Evolutionary conservation across 1,140 invertebrate genomes (phyloP).

Genomic region (Zaprionus tsacasi): DNA sequence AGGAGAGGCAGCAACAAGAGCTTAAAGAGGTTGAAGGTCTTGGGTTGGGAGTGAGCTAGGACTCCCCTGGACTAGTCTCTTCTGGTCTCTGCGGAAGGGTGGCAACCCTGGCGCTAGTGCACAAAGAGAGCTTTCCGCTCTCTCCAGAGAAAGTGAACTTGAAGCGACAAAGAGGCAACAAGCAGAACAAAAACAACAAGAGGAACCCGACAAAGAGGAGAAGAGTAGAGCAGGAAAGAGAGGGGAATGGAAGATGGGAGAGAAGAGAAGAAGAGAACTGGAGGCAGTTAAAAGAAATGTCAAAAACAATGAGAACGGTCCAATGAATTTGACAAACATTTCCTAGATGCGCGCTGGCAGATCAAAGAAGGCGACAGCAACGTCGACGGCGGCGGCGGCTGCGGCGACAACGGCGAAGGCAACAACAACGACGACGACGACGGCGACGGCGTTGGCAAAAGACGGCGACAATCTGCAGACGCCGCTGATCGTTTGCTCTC

Average conservation of each 20-base stretch:
- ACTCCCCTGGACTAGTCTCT: too few species aligned
- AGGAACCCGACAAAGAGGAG: background rate
- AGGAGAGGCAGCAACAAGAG: background rate
- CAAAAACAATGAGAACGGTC: conserved; percentile 83
- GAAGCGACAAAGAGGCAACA: conserved; percentile 4
- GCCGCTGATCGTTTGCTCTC: conserved; percentile 31
- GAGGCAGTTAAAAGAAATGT: conserved; percentile 74
- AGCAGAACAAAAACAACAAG: conserved; percentile 8
- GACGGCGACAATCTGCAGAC: conserved; percentile 30
- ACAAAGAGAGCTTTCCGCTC: background rate
- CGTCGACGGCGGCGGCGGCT: conserved; percentile 51
- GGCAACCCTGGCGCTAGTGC: background rate
- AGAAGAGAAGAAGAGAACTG: conserved; percentile 1
- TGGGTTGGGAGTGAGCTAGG: background rate
- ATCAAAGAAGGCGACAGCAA: conserved; percentile 71
- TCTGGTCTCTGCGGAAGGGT: background rate
- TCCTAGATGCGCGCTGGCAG: conserved; percentile 83
- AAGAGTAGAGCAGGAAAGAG: background rate
- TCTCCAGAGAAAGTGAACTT: conserved; percentile 31
- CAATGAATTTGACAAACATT: conserved; percentile 83
- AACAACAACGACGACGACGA: conserved; percentile 11
- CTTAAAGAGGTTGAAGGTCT: background rate
- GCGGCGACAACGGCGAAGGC: conserved; percentile 8
- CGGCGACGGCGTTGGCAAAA: conserved; percentile 20
- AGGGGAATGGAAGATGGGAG: too few species aligned